Percentiles rank a stretch among this genome's conserved stretches.
These are phyloP conservation scores for Protophormia terraenovae DNA, from an alignment of 2,888 invertebrate species.

Conservation along the genomic window DNA sequence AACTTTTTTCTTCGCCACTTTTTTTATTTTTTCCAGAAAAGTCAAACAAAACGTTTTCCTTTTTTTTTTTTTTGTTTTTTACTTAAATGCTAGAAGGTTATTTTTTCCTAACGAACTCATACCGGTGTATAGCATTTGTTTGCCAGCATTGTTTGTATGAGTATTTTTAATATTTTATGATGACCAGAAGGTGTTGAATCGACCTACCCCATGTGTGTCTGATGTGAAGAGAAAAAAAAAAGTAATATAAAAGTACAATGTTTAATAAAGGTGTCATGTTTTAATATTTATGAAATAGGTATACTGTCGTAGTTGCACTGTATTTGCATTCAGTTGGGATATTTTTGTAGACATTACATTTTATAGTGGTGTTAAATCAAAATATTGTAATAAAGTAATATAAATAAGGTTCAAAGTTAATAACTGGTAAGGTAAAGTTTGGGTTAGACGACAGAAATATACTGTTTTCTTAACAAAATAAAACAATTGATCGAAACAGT, in stretches of 20 bases:
- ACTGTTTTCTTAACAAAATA: no score
- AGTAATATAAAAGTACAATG: not conserved
- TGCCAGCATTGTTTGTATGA: not conserved
- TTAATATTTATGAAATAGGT: constrained; percentile 34
- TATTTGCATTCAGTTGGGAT: not conserved
- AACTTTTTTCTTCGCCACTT: not conserved
- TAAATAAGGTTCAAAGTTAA: no score
- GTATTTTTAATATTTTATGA: constrained; percentile 3
- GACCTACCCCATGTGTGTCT: not conserved
- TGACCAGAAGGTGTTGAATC: constrained; percentile 30
- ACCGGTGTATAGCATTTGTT: not conserved
- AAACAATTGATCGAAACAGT: no score
- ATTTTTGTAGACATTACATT: not conserved
- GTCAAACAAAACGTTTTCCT: not conserved
- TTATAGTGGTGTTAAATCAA: not conserved
- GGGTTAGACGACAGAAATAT: no score
- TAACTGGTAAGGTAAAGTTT: no score
- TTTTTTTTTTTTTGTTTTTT: constrained; percentile 17
- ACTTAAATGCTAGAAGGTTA: not conserved
- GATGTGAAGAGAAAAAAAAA: not conserved
- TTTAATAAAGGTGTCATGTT: constrained; percentile 44
- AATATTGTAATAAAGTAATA: not conserved
- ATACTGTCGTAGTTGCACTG: not conserved
- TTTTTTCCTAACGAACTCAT: not conserved
- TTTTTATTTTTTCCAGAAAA: not conserved